Conservation (phyloP, 2,113 vertebrate genomes). For the Heterocephalus glaber region DNA sequence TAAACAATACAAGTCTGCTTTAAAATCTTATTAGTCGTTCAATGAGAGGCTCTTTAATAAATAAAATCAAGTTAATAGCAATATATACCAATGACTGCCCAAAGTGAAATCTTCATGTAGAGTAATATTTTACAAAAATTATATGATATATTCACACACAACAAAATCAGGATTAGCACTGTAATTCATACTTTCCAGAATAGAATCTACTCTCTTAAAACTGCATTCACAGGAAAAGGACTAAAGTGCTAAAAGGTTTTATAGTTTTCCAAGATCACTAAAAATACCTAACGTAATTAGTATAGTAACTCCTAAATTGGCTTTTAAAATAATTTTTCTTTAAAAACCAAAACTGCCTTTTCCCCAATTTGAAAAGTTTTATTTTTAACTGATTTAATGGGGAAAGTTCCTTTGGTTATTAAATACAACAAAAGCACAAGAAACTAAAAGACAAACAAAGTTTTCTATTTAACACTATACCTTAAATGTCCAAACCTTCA, state of each 20-base stretch:
- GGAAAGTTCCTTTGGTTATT: constrained; percentile 80
- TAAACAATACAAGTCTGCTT: constrained; percentile 78
- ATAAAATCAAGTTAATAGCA: constrained; percentile 72
- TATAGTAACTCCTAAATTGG: constrained; percentile 52
- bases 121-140: constrained; percentile 80
- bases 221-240: constrained; percentile 73
- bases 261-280: constrained; percentile 68
- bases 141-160: constrained; percentile 77
- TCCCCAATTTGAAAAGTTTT: constrained; percentile 65
- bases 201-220: constrained; percentile 77
- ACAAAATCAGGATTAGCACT: constrained; percentile 76
- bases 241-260: constrained; percentile 78
- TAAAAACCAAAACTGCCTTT: constrained; percentile 60
- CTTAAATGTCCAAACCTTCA: constrained; percentile 74
- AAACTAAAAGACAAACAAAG: constrained; percentile 68
- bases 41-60: constrained; percentile 79
- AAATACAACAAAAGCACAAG: constrained; percentile 73
- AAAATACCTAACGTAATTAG: constrained; percentile 63
- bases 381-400: constrained; percentile 62
- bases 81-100: constrained; percentile 73
- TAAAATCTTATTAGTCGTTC: constrained; percentile 75
- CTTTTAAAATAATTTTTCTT: constrained; percentile 61
- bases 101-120: constrained; percentile 73
- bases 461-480: constrained; percentile 74
- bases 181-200: constrained; percentile 74